Evolutionary conservation across 2,113 vertebrate genomes (phyloP), one percentile per base, ranked within the genome.

Genomic region (Hystrix brachyura): DNA sequence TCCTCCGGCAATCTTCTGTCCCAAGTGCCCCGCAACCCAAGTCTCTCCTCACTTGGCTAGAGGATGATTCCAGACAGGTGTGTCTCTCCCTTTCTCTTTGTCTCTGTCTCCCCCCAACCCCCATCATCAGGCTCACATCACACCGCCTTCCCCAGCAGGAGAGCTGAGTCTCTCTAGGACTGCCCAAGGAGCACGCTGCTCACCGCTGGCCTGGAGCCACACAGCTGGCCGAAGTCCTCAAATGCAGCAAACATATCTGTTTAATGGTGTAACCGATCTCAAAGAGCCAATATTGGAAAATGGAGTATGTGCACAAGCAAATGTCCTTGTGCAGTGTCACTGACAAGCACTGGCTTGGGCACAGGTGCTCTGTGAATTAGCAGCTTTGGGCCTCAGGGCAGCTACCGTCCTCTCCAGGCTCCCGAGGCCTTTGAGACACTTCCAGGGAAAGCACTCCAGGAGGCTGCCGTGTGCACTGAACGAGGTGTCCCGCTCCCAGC

Each of bases 21-120:
- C 51, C 17, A 2, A 2, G 43, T 0, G 34, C 17, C 23, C 11
- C 1, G 5, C 2, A 48, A 19, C 32, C 9, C n/a, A n/a, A 1
- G 4, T 43, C 12, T 85, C 46, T 12, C n/a, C n/a, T 10, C 11
- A 46, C 29, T 34, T 2, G 43, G 29, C 51, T 43, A n/a, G 27
- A 53, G 60, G n/a, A 38, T 7, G 2, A 1, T 2, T 57, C 13
- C 71, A 29, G 48, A 48, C 0, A 4, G 51, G 62, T 38, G 17
- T 23, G 64, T 48, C 1, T 59, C 43, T 34, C n/a, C 2, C 34
- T 21, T 29, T 80, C 32, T 10, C 14, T 55, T 4, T 21, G 13
- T 9, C 14, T 7, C 11, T 34, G 1, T 79, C 34, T 46, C 7
- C 19, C 17, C 21, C 38, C 12, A 38, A 25, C 21, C 27, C 19